phyloP scores from a whole-genome alignment of 2,113 vertebrate genomes.

The Coreoperca whiteheadi region DNA sequence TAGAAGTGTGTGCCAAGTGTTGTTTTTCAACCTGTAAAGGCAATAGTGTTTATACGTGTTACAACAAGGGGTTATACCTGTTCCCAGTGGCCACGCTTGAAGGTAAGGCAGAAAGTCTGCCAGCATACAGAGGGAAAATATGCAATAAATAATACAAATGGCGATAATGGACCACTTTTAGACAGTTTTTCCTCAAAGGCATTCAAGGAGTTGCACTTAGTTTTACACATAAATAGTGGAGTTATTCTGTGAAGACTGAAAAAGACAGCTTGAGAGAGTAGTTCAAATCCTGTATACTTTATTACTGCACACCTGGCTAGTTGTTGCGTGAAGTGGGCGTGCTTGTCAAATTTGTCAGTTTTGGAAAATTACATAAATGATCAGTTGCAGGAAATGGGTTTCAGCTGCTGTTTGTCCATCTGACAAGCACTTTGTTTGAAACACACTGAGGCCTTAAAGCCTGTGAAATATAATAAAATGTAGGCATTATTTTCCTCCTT shows the following conservation, averaged over 20 bases:
- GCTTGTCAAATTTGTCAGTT: constrained; percentile 2
- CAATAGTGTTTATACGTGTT: not conserved
- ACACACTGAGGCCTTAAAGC: not conserved
- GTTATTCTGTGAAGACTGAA: not conserved
- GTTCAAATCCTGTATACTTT: not conserved
- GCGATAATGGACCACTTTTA: not conserved
- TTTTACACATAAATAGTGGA: not conserved
- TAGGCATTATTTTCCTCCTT: not conserved
- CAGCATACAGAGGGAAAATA: not conserved
- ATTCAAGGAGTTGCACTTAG: not conserved
- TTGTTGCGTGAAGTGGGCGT: not conserved
- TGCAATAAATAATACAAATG: not conserved
- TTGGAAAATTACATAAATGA: constrained; percentile 12
- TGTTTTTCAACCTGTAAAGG: not conserved
- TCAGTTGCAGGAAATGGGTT: not conserved
- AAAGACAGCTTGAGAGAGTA: not conserved
- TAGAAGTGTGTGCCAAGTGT: not conserved
- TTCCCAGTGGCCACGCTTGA: not conserved
- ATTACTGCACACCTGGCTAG: not conserved
- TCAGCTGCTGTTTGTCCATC: not conserved
- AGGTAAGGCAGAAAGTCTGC: not conserved
- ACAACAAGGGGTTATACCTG: not conserved
- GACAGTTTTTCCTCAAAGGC: not conserved
- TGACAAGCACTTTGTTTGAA: not conserved
- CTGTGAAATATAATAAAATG: not conserved